Evolutionary conservation across 2,113 vertebrate species (phyloP), one percentile per base, ranked within the genome.

Genomic region (Cavia porcellus): DNA sequence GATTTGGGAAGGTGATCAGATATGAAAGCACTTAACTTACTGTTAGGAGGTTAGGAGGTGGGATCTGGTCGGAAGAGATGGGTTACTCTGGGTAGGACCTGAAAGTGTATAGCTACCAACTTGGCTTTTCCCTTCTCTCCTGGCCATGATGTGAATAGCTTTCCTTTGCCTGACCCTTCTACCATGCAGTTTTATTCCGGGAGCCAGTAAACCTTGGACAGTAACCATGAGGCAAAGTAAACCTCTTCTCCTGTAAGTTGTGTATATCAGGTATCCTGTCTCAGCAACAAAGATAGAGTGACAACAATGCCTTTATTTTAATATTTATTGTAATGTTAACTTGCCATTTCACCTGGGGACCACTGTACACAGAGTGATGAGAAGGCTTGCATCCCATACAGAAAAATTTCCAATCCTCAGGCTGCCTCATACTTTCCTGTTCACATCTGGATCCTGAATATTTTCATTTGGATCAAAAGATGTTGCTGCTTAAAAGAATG

Each of bases 381-480:
- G 62, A 97, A 95, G 98, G 87, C 96, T 98, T 98, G 55, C 97
- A 82, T 98, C 93, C 79, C 35, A 90, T 89, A 97, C 97, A 96
- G 98, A 94, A 98, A 98, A 98, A 98, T 92, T 98, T 98, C 97
- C 98, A 98, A 98, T 98, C 98, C 98, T 98, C 98, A 98, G 98
- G 97, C 98, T 98, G 97, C 97, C 96, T 98, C 98, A 98, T 98
- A 98, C 98, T 98, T 98, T 98, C 96, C 97, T 98, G 97, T 98
- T 95, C 86, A 98, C 95, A 98, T 98, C 98, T 98, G 97, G 98
- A 98, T 99, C 98, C 98, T 98, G 97, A 95, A 97, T 98, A 97
- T 97, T 98, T 97, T 99, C 97, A 96, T 98, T 98, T 98, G 97
- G 98, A 99, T 99, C 98, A 98, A 99, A 99, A 98, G 97, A 86